Base-by-base conservation (phyloP, 2,888 invertebrate species). In the Bellardia pandia region DNA sequence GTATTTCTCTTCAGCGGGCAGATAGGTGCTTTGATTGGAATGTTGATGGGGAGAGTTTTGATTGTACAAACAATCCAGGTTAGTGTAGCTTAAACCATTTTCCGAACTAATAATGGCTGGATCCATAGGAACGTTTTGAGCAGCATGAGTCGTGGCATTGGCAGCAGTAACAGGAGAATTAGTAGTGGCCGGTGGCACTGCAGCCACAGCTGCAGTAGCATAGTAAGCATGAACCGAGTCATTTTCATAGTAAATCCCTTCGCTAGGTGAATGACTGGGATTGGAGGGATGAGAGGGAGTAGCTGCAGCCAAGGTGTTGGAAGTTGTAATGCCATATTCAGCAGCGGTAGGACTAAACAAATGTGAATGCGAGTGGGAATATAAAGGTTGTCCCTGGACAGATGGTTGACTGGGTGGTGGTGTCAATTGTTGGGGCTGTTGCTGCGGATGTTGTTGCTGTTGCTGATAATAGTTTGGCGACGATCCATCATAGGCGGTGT, bases 31-130 rank as follows among this genome's bases (percentile, higher is more conserved):
- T 60, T 86, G 80, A 13, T 85, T 87, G 53, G 82, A 84, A 68
- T 95, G 94, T 2, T 94, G 94, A 71, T 88, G 85, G 58, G 95
- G 94, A 0, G 95, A 94, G 88, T 95, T 94, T 84, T 92, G 94
- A 85, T 95, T 95, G 64, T 95, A 95, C 60, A 95, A 90, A 91
- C 97, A 97, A 93, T 98, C 98, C 90, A 98, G 94, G 93, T 98
- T 98, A 0, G 98, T 98, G 93, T 98, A 98, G 93, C 98, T 97
- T 85, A 98, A 94, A 0, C 98, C 98, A 60, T 97, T 96, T 91
- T 97, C 97, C 1, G 97, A 96, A 91, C 96, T 97, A 89, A 98
- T 97, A 66, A 97, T 97, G 14, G 96, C 95, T 3, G 95, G 94
- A 89, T 93, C 93, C 83, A 90, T 90, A 30, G 90, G 83, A 72